Base-by-base conservation (phyloP, 1,140 invertebrate genomes). In the Amyelois transitella region DNA sequence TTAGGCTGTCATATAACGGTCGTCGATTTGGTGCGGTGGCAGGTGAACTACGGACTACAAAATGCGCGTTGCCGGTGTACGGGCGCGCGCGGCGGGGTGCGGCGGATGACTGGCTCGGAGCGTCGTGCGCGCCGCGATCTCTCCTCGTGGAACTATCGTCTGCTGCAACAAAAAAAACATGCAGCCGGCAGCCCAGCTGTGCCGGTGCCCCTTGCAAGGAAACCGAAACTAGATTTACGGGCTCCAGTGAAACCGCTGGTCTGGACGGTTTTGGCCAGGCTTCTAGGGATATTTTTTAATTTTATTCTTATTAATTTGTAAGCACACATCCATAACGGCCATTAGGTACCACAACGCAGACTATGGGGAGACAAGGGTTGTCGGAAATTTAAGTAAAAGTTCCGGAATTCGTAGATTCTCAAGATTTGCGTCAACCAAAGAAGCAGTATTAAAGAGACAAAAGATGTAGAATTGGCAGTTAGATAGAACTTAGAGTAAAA, bases 1-100 rank as follows among this genome's bases (percentile, higher is more conserved):
- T 87, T 77, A 83, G 79, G 63, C 75, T 75, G 69, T 82, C 82
- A 86, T 86, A 74, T 84, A 86, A 84, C 79, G 81, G 81, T 86
- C 63, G 63, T 71, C 66, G 58, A 58, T 67, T 73, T 60, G 59
- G 63, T 72, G 67, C 67, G 70, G 60, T 50, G 50, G 47, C 53
- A 54, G 59, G 51, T 60, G 53, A 8, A 49, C 43, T 56, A 22
- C 22, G n/a, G 18, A 53, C 18, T 49, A 17, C 10, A 20, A 53
- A 12, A 77, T 75, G 59, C 59, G n/a, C n/a, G n/a, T n/a, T n/a
- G n/a, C n/a, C n/a, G n/a, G 6, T n/a, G 17, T 14, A 8, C 32
- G 32, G 17, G 66, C 75, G 66, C 66, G 47, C 78, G 66, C 81
- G 65, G 65, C 70, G 77, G 66, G 69, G 72, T 64, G 64, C 76